Conservation (phyloP, 2,888 invertebrate species). For the Callyntrura sp. region DNA sequence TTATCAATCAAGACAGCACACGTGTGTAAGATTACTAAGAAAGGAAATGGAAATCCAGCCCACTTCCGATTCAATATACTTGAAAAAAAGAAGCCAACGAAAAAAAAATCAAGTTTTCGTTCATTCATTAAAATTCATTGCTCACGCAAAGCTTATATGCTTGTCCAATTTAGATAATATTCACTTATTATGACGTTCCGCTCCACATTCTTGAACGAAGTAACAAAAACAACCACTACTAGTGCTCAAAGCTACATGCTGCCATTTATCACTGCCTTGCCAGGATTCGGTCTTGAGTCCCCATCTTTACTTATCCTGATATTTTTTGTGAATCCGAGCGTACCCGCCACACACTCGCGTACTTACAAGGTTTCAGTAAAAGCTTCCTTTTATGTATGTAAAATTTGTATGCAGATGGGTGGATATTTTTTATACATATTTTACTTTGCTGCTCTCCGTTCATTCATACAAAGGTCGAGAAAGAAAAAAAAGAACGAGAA, state of each 20-base stretch:
- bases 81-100: background rate
- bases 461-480: background rate
- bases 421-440: background rate
- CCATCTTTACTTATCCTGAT: background rate
- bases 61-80: slow-evolving; percentile 47
- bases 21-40: slow-evolving; percentile 18
- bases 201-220: slow-evolving; percentile 58
- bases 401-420: background rate
- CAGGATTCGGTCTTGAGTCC: slow-evolving; percentile 24
- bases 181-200: slow-evolving; percentile 53
- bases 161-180: slow-evolving; percentile 65
- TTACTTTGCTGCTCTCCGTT: background rate
- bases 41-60: slow-evolving; percentile 68
- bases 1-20: slow-evolving; percentile 6
- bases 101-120: slow-evolving; percentile 19
- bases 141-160: slow-evolving; percentile 1
- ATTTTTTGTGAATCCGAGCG: slow-evolving; percentile 28
- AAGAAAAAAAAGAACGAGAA: background rate
- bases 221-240: slow-evolving; percentile 9
- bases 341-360: background rate
- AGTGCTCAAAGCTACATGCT: background rate
- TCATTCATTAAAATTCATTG: slow-evolving; percentile 66
- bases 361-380: slow-evolving; percentile 17
- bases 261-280: background rate
- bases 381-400: background rate